Conservation (phyloP, 2,888 invertebrate species). For the Polymixis flavicincta region DNA sequence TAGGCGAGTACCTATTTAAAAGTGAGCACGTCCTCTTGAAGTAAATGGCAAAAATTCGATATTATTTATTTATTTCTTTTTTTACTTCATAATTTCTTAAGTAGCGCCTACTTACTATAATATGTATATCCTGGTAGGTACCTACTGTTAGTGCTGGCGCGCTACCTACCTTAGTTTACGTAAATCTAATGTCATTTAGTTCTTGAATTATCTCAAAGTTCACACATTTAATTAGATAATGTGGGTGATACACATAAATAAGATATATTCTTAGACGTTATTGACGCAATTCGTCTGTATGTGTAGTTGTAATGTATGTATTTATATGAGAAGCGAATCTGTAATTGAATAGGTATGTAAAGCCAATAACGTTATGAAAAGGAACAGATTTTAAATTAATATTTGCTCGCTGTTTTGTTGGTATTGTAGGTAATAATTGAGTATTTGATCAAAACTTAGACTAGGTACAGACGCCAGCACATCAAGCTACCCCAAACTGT, state of each 20-base stretch:
- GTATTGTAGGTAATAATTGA: not conserved
- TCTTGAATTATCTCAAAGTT: conserved; percentile 70
- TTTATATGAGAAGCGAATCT: conserved; percentile 33
- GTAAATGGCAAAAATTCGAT: not conserved
- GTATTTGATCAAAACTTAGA: not conserved
- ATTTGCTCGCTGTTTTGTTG: conserved; percentile 18
- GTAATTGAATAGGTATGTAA: conserved; percentile 35
- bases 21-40: not conserved
- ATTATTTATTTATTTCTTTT: no score
- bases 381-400: conserved; percentile 17
- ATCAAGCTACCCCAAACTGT: no score
- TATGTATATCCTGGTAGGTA: no score
- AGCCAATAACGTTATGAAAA: conserved; percentile 10
- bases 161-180: conserved; percentile 27
- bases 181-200: conserved; percentile 45
- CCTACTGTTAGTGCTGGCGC: not conserved
- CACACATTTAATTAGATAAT: conserved; percentile 68
- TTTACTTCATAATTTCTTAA: not conserved
- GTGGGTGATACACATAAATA: conserved; percentile 65
- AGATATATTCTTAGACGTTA: conserved; percentile 63
- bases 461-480: no score
- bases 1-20: not conserved
- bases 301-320: conserved; percentile 14
- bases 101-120: no score
- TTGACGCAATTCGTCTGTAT: conserved; percentile 51